Evolutionary conservation across 2,797 vertebrate species (phyloP), one percentile per base, ranked within the genome.

Genomic region (Sorex maritimensis): DNA sequence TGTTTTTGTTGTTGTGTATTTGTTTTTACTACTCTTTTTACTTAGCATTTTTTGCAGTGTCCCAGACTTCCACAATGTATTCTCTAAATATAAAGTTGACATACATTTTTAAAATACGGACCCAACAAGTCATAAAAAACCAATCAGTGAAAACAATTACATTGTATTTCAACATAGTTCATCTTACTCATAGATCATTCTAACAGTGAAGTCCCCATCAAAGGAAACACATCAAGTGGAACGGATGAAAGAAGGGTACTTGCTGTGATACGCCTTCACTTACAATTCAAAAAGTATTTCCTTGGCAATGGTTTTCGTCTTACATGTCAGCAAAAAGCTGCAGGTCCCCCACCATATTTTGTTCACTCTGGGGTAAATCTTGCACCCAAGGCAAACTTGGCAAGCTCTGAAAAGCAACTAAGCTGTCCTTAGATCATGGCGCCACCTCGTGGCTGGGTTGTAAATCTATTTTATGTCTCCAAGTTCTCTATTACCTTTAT

Each of bases 371-470:
- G 21, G 12, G 10, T 52, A 74, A 83, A 46, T 69, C 69, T 67
- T 63, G 19, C 77, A 84, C 77, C 26, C 88, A 92, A 2, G 92
- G 73, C 65, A 94, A 81, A 10, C 44, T 79, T 28, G n/a, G 28
- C 49, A 69, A 63, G 65, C 14, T 44, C 78, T n/a, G 5, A 44
- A 81, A 90, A 95, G 93, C 94, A 97, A 96, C 95, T 95, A 93
- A 95, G 92, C 88, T 96, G 94, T 93, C 87, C 90, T 94, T 88
- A 94, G 72, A 96, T 90, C 78, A 90, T 93, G 82, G 94, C 17
- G 65, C 96, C 96, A 96, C 86, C 96, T 96, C 71, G 82, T 87
- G 96, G 85, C 38, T 73, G 2, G 9, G 19, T 58, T 61, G 75
- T 41, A 83, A 75, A 92, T 49, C 44, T 78, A 13, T 71, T 30